phyloP scores from a whole-genome alignment of 2,113 vertebrate genomes.

The Myrmecobius fasciatus region DNA sequence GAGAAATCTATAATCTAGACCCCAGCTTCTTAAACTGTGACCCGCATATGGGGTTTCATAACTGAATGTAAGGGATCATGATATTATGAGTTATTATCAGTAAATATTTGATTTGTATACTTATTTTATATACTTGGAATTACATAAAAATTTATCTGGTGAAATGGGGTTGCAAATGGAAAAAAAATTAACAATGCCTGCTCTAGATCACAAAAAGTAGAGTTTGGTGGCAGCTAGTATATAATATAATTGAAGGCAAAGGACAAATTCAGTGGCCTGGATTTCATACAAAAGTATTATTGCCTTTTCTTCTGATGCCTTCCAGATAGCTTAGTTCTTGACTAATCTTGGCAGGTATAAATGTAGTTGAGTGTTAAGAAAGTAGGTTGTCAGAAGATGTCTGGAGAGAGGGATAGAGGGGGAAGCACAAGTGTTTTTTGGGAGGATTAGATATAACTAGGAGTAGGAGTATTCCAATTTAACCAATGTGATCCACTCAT shows the following conservation, averaged over 20 bases:
- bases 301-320: neutral
- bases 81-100: too few species aligned
- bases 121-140: too few species aligned
- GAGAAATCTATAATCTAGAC: neutral
- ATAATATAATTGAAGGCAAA: neutral
- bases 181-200: too few species aligned
- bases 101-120: too few species aligned
- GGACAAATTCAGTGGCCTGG: neutral
- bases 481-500: neutral
- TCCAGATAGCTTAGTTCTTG: neutral
- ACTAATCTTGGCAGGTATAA: neutral
- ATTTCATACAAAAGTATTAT: neutral
- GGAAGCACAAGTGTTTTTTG: neutral
- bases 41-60: too few species aligned
- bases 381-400: neutral
- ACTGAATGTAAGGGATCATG: too few species aligned
- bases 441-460: neutral
- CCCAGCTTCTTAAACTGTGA: neutral
- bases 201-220: neutral
- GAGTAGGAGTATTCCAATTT: neutral
- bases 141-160: too few species aligned
- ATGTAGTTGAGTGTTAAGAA: neutral
- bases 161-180: too few species aligned
- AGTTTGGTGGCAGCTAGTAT: neutral
- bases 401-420: neutral